Percentiles rank a stretch among this genome's conserved stretches.
Evolutionary conservation across 2,888 invertebrate genomes (phyloP).

Genomic region (Heliconius sara): DNA sequence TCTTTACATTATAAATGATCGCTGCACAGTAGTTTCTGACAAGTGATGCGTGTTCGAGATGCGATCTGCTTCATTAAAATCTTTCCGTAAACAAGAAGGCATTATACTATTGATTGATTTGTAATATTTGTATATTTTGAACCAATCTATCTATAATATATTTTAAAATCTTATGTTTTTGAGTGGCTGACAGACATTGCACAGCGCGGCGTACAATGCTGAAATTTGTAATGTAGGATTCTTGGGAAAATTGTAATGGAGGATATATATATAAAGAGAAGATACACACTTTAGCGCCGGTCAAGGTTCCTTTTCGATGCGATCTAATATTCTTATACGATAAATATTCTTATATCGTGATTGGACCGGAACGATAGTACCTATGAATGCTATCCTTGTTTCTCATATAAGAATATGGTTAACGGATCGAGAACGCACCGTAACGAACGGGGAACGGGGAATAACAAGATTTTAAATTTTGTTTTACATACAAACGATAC

Average conservation of each 20-base stretch:
- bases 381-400: too few relatives aligned
- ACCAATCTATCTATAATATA: background rate
- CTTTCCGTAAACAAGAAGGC: constrained; percentile 32
- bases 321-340: too few relatives aligned
- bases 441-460: background rate
- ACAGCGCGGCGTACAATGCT: background rate
- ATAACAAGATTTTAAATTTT: background rate
- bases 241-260: too few relatives aligned
- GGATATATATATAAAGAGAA: too few relatives aligned
- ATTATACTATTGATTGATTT: constrained; percentile 6
- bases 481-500: too few relatives aligned
- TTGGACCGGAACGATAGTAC: too few relatives aligned
- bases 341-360: too few relatives aligned
- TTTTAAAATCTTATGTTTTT: background rate
- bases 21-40: constrained; percentile 31
- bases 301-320: too few relatives aligned
- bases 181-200: background rate
- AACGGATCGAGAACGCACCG: too few relatives aligned
- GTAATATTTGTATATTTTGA: background rate
- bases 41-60: constrained; percentile 33
- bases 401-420: too few relatives aligned
- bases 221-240: background rate
- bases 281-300: too few relatives aligned
- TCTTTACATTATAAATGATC: constrained; percentile 14
- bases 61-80: constrained; percentile 28